Conservation (phyloP, 2,797 vertebrate genomes). For the Sebastolobus altivelis region DNA sequence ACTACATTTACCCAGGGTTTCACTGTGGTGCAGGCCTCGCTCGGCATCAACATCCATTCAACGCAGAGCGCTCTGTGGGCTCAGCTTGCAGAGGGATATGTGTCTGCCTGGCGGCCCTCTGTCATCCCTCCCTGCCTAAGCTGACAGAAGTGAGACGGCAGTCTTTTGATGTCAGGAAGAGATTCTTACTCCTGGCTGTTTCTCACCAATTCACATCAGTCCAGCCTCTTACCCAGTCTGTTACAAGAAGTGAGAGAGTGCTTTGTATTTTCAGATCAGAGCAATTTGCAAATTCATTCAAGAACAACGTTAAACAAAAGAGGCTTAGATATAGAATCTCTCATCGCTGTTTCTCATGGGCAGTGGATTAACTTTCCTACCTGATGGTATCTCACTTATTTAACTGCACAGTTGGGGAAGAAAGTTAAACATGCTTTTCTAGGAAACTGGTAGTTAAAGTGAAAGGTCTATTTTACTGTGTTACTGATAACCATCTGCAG, state of each 20-base stretch:
- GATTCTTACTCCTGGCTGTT: slow-evolving; percentile 86
- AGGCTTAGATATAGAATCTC: slow-evolving; percentile 88
- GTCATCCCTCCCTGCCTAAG: slow-evolving; percentile 46
- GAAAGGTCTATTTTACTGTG: neutral
- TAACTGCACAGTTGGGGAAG: neutral
- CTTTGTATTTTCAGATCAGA: slow-evolving; percentile 94
- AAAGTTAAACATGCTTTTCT: neutral
- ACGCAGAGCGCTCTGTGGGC: slow-evolving; percentile 17
- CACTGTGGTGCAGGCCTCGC: slow-evolving; percentile 19
- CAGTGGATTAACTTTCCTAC: slow-evolving; percentile 67
- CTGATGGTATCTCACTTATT: slow-evolving; percentile 47
- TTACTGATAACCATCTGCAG: neutral
- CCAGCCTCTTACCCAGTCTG: slow-evolving; percentile 83
- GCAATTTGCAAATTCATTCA: slow-evolving; percentile 93
- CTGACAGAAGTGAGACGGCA: slow-evolving; percentile 83
- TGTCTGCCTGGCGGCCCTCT: slow-evolving; percentile 75
- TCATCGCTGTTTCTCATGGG: slow-evolving; percentile 81
- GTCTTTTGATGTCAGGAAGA: slow-evolving; percentile 92
- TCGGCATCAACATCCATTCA: slow-evolving; percentile 44
- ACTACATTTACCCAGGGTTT: slow-evolving; percentile 19
- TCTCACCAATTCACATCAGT: slow-evolving; percentile 88
- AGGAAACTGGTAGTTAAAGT: slow-evolving; percentile 3
- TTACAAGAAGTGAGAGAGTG: slow-evolving; percentile 84
- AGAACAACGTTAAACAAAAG: slow-evolving; percentile 88
- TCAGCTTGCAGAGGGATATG: slow-evolving; percentile 55